These are phyloP conservation scores for Catharus fuscescens DNA, from an alignment of 2,113 vertebrate species.

Conservation along the genomic window DNA sequence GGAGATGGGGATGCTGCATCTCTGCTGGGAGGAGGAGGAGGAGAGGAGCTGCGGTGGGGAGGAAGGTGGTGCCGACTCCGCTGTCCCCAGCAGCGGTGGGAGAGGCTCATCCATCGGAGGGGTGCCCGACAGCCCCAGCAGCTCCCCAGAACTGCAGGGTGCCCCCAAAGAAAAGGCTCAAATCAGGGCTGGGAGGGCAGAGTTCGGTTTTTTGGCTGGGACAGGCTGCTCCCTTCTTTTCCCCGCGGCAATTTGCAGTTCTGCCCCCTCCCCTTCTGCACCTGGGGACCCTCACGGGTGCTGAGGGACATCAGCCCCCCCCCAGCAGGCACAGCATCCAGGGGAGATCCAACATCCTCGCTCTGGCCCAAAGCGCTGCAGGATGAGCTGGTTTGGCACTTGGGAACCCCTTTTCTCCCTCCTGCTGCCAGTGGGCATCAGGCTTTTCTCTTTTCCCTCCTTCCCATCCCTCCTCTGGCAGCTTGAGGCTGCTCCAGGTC, in stretches of 20 bases:
- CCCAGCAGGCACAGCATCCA: too few species aligned
- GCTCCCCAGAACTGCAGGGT: not conserved
- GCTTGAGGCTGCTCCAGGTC: not conserved
- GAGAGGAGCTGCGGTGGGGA: not conserved
- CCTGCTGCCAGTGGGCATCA: not conserved
- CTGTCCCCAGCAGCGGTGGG: not conserved
- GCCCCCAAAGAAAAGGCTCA: not conserved
- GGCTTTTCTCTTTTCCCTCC: not conserved
- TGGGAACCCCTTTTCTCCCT: fast-evolving
- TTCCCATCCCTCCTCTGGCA: not conserved
- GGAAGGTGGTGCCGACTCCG: not conserved
- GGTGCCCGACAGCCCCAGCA: fast-evolving
- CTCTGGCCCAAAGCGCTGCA: fast-evolving
- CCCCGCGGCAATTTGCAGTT: fast-evolving
- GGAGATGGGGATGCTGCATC: not conserved
- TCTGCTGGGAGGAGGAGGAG: not conserved
- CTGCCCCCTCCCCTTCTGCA: not conserved
- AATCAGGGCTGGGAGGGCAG: fast-evolving
- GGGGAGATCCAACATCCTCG: fast-evolving
- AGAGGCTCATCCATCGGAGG: fast-evolving
- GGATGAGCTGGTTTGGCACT: not conserved
- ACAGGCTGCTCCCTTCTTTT: not conserved
- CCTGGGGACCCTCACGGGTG: not conserved
- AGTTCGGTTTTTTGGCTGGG: fast-evolving
- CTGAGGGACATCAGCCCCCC: not conserved